Evolutionary conservation across 2,797 vertebrate species (phyloP).

Genomic region (Hoplostethus mediterraneus): DNA sequence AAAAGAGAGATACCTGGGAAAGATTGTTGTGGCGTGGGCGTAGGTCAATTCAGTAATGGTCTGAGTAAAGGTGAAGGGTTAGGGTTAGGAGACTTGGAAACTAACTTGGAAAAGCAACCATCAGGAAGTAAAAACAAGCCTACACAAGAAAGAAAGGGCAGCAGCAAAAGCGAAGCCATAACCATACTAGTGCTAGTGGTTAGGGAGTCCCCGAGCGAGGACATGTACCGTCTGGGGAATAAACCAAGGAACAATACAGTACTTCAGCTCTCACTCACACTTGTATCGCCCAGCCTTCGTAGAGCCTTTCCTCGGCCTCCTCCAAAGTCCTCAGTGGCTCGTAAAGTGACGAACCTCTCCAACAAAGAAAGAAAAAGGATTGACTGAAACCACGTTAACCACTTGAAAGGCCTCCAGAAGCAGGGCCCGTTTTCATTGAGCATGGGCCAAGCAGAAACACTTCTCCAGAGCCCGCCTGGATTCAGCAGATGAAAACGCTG

Average conservation of each 20-base stretch:
- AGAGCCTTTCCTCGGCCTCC: conserved; percentile 24
- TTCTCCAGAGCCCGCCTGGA: conserved; percentile 17
- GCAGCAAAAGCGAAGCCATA: neutral
- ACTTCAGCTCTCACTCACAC: neutral
- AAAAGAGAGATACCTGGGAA: no score
- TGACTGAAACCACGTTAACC: conserved; percentile 48
- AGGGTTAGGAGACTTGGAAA: no score
- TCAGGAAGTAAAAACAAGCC: neutral
- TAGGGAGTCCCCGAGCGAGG: neutral
- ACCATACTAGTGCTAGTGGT: conserved; percentile 1
- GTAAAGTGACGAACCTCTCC: conserved; percentile 32
- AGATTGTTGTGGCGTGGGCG: no score
- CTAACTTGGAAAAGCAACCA: neutral
- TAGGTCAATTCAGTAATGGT: no score
- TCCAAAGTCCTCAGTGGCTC: conserved; percentile 33
- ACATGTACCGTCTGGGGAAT: conserved; percentile 1
- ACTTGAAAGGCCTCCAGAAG: conserved; percentile 52
- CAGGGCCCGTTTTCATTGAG: conserved; percentile 49
- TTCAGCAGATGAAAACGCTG: conserved; percentile 12
- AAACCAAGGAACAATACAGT: conserved; percentile 21
- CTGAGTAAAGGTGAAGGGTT: no score
- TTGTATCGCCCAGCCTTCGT: conserved; percentile 6
- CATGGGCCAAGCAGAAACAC: conserved; percentile 38
- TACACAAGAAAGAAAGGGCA: neutral
- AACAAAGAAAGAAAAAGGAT: conserved; percentile 33